These are phyloP conservation scores for Oplegnathus fasciatus DNA, from an alignment of 2,113 vertebrate genomes.

Conservation along the genomic window DNA sequence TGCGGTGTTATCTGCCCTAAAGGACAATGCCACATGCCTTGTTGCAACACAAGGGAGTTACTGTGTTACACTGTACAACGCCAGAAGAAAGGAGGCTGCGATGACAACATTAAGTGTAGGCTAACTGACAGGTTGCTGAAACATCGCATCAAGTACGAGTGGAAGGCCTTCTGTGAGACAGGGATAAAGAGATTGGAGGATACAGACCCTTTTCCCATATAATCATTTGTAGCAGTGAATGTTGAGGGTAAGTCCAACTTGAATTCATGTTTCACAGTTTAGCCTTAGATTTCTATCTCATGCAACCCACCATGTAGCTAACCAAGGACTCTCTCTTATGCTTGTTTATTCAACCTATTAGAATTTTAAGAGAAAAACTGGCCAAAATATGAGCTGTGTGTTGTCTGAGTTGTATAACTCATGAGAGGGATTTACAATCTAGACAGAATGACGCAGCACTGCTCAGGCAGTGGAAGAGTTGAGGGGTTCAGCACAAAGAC, in stretches of 20 bases:
- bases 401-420: background rate
- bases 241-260: background rate
- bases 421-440: background rate
- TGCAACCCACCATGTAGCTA: background rate
- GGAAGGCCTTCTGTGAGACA: background rate
- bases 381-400: constrained; percentile 5
- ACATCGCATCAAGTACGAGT: background rate
- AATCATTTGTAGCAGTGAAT: background rate
- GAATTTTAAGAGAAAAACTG: background rate
- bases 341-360: too few species aligned
- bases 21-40: constrained; percentile 1
- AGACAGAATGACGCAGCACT: constrained; percentile 10
- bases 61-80: background rate
- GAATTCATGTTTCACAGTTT: background rate
- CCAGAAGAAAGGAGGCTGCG: background rate
- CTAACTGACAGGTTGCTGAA: constrained; percentile 6
- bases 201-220: background rate
- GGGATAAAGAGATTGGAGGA: too few species aligned
- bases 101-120: background rate
- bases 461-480: background rate
- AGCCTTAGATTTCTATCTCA: background rate
- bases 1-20: background rate
- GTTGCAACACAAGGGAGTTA: constrained; percentile 13
- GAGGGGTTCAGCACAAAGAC: constrained; percentile 23
- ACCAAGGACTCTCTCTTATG: too few species aligned